These are phyloP conservation scores for Orbicella faveolata DNA, from an alignment of 64 coral and sea anemone genomes.

Conservation along the genomic window DNA sequence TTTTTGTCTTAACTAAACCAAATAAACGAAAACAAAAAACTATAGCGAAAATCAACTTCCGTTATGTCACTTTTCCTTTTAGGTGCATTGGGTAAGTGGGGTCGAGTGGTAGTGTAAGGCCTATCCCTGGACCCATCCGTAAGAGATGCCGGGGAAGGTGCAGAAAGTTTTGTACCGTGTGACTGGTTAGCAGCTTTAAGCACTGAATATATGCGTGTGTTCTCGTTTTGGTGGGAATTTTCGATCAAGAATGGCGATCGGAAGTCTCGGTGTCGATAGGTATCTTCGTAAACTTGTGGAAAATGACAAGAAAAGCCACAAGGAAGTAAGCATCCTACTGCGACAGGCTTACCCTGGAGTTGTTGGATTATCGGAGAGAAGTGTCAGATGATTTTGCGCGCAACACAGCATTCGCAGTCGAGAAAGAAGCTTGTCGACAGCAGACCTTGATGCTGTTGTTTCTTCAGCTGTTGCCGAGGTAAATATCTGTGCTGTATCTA, in stretches of 20 bases:
- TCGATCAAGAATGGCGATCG: background rate
- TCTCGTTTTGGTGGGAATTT: background rate
- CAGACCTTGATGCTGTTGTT: conserved; percentile 33
- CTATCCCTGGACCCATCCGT: too few relatives aligned
- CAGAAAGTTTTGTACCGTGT: background rate
- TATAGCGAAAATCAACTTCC: too few relatives aligned
- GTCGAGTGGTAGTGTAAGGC: too few relatives aligned
- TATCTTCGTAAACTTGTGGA: conserved; percentile 21
- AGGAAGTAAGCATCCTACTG: conserved; percentile 14
- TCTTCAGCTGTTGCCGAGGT: conserved; percentile 9
- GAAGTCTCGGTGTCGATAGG: conserved; percentile 19
- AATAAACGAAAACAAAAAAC: too few relatives aligned
- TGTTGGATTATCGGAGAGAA: conserved; percentile 28
- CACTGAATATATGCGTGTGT: background rate
- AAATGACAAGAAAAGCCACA: conserved; percentile 10
- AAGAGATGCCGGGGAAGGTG: too few relatives aligned
- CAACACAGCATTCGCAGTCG: conserved; percentile 10
- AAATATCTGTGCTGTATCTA: background rate
- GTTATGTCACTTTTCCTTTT: too few relatives aligned
- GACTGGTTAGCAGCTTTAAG: background rate
- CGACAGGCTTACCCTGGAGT: conserved; percentile 17
- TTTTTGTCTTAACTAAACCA: too few relatives aligned
- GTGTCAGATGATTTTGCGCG: conserved; percentile 24
- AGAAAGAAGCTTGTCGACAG: conserved; percentile 12
- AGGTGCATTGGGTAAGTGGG: too few relatives aligned